Evolutionary conservation across 2,113 vertebrate species (phyloP).

Genomic region (Formicarius rufipectus): DNA sequence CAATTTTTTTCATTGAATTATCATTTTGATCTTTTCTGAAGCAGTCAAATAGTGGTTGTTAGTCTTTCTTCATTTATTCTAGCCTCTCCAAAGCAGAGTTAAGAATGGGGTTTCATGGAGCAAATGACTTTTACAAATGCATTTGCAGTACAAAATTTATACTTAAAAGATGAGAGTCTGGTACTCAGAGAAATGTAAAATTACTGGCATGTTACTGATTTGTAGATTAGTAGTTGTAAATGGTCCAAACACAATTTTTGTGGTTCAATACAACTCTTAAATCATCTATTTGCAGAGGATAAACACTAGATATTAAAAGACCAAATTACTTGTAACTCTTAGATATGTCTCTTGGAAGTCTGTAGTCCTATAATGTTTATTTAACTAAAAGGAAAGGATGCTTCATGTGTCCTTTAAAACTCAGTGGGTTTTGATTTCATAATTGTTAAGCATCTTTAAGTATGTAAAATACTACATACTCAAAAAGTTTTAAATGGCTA

Average conservation of each 20-base stretch:
- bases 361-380: not conserved
- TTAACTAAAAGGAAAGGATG: not conserved
- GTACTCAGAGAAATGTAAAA: not conserved
- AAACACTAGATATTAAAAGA: not conserved
- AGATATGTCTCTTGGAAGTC: not conserved
- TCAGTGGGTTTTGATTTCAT: not conserved
- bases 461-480: not conserved
- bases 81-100: not conserved
- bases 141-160: not conserved
- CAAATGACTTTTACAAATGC: not conserved
- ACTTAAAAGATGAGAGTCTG: not conserved
- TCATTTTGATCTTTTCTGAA: not conserved
- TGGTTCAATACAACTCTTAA: not conserved
- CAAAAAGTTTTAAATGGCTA: slow-evolving; percentile 20
- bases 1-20: not conserved
- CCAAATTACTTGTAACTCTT: not conserved
- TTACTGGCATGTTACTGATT: not conserved
- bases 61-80: not conserved
- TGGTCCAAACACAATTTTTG: not conserved
- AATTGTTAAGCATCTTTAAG: slow-evolving; percentile 7
- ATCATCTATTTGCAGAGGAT: slow-evolving; percentile 10
- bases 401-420: not conserved
- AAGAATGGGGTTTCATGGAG: not conserved
- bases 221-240: slow-evolving; percentile 16
- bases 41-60: not conserved